Base-by-base conservation (phyloP, 2,113 vertebrate species). In the Scatophagus argus region DNA sequence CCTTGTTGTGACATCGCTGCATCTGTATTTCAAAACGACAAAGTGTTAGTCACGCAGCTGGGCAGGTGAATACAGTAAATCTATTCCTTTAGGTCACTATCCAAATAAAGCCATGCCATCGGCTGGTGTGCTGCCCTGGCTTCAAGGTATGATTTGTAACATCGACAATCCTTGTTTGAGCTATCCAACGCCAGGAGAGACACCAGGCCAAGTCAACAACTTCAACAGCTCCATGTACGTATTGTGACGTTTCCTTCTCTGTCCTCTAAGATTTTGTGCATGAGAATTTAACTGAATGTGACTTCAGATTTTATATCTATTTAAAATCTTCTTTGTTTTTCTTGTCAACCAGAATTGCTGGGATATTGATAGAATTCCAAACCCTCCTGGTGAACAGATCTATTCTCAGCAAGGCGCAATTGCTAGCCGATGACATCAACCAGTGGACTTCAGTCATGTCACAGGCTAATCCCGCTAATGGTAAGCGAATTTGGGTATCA, bases 101-200 rank as follows among this genome's bases (percentile, higher is more conserved):
- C 98, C 96, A 75, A 99, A 99, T 88, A 99, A 99, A 94, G 97
- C 97, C 77, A 97, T 99, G 97, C 98, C 98, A 41, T 99, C 98
- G 2, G 97, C 98, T 23, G 98, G 98, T 59, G 93, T 97, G 9
- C 94, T 99, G 81, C 97, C 97, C 6, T 99, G 98, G 98, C 77
- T 99, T 80, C 98, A 99, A 87, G 97, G 98, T 29, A 97, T 99
- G 90, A 92, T 99, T 69, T 99, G 98, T 84, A 99, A 98, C 64
- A 94, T 97, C 66, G 93, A 99, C 81, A 99, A 99, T 79, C 98
- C 97, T 6, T 99, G 97, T 82, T 93, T 96, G 82, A 95, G 90
- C 77, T 95, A 96, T 11, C 96, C 98, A 2, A 99, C 98, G 6
- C 96, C 96, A n/a, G 98, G 98, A 25, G 98, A 99, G 88, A 92